Percentiles rank a stretch among this genome's conserved stretches.
phyloP scores from a whole-genome alignment of 2,888 invertebrate genomes.

The Acanthopleura granulata region DNA sequence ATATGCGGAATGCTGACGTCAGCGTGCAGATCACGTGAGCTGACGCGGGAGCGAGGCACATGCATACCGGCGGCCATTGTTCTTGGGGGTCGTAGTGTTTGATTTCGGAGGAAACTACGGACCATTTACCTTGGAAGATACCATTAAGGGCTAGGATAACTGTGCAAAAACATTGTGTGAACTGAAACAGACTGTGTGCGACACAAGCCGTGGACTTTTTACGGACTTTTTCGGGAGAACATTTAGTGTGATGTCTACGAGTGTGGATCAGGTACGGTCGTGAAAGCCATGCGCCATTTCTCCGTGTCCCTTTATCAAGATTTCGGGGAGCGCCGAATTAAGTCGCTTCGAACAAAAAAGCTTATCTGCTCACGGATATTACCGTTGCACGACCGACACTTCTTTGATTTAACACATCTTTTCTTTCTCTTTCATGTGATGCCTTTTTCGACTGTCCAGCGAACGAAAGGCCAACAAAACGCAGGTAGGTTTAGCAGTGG shows the following conservation, averaged over 20 bases:
- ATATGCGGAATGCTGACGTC: slow-evolving; percentile 39
- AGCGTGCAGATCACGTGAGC: slow-evolving; percentile 55
- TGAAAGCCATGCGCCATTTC: slow-evolving; percentile 16
- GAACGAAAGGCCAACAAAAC: slow-evolving; percentile 65
- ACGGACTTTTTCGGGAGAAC: slow-evolving; percentile 32
- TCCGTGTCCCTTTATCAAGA: not conserved
- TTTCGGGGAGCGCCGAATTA: no score
- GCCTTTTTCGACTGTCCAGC: slow-evolving; percentile 39
- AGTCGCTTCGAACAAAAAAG: no score
- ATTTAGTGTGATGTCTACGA: slow-evolving; percentile 64
- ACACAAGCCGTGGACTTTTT: slow-evolving; percentile 33
- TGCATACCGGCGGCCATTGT: slow-evolving; percentile 64
- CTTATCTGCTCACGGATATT: no score
- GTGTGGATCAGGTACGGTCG: slow-evolving; percentile 62
- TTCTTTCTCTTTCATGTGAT: slow-evolving; percentile 49
- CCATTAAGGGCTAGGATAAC: slow-evolving; percentile 9
- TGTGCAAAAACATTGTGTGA: slow-evolving; percentile 27
- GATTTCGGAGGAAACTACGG: slow-evolving; percentile 29
- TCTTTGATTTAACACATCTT: slow-evolving; percentile 6
- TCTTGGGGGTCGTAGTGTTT: slow-evolving; percentile 41
- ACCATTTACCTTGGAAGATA: slow-evolving; percentile 26
- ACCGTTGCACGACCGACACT: no score
- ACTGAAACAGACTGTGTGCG: slow-evolving; percentile 16
- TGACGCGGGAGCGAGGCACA: slow-evolving; percentile 63
- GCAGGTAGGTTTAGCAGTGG: slow-evolving; percentile 49